These are phyloP conservation scores for Apolygus lucorum DNA, from an alignment of 1,140 invertebrate genomes.

Conservation along the genomic window DNA sequence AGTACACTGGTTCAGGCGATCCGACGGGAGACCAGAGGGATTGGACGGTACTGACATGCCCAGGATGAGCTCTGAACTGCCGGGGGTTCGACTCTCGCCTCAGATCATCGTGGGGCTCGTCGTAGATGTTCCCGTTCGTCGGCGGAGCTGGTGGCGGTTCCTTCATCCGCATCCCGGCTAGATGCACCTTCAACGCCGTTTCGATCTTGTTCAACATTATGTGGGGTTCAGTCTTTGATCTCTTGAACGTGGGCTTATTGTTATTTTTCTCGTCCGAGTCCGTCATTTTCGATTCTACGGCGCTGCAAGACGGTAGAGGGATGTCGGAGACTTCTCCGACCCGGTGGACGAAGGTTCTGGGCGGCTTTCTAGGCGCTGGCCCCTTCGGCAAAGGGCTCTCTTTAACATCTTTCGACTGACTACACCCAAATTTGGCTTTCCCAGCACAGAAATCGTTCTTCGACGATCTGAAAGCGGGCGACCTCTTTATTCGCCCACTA, in stretches of 20 bases:
- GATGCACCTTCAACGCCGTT: constrained; percentile 19
- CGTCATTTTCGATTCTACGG: too few species aligned
- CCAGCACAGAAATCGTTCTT: background rate
- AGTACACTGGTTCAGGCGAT: background rate
- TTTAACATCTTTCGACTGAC: background rate
- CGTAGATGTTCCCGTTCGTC: constrained; percentile 19
- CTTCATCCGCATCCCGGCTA: background rate
- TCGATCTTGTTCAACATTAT: constrained; percentile 34
- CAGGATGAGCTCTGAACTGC: too few species aligned
- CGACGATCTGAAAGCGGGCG: background rate
- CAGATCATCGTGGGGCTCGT: background rate
- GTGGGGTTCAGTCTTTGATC: constrained; percentile 34
- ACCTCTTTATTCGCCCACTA: background rate
- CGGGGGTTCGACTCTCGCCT: background rate
- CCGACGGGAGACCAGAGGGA: background rate
- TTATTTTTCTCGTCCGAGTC: constrained; percentile 9
- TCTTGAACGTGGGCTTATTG: background rate
- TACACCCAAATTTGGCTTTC: background rate
- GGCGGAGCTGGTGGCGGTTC: constrained; percentile 4
- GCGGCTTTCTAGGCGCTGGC: constrained; percentile 61
- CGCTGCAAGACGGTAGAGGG: constrained; percentile 1
- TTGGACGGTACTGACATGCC: too few species aligned
- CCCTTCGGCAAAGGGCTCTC: constrained; percentile 48
- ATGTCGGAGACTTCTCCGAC: constrained; percentile 20
- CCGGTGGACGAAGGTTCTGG: constrained; percentile 51